Conservation (phyloP, 2,113 vertebrate species). For the Passer domesticus region DNA sequence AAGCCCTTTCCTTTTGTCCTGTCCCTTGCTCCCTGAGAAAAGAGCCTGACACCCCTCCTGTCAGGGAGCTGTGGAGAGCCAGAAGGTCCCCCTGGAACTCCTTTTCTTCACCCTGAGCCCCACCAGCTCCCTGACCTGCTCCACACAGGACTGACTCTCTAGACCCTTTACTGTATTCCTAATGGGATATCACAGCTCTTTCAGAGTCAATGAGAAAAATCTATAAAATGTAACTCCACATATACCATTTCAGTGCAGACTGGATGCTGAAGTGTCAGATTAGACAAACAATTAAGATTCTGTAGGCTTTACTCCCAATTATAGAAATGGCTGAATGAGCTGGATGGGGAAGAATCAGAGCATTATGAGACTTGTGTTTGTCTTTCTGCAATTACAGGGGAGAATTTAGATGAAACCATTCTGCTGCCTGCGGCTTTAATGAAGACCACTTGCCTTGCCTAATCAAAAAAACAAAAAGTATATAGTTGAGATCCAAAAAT, state of each 20-base stretch:
- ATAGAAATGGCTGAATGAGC: not conserved
- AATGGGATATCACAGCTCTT: not conserved
- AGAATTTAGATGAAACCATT: conserved; percentile 18
- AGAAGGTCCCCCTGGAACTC: not conserved
- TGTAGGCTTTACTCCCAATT: not conserved
- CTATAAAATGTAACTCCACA: not conserved
- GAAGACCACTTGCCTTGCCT: conserved; percentile 43
- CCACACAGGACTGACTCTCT: too few species aligned
- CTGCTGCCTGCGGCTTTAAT: conserved; percentile 40
- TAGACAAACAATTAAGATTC: not conserved
- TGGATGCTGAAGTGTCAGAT: not conserved
- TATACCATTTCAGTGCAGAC: not conserved
- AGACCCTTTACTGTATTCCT: not conserved
- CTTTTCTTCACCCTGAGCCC: not conserved
- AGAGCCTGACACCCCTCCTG: not conserved
- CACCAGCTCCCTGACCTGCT: not conserved
- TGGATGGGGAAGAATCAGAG: not conserved
- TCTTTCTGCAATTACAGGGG: conserved; percentile 20
- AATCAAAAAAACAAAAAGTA: conserved; percentile 41
- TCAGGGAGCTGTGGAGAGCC: not conserved
- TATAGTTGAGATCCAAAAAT: conserved; percentile 44
- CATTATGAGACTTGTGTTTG: not conserved
- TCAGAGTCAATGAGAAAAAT: not conserved
- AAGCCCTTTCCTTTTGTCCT: accelerated
- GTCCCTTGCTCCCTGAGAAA: not conserved